Evolutionary conservation across 2,888 invertebrate genomes (phyloP).

Genomic region (Elysia crispata): DNA sequence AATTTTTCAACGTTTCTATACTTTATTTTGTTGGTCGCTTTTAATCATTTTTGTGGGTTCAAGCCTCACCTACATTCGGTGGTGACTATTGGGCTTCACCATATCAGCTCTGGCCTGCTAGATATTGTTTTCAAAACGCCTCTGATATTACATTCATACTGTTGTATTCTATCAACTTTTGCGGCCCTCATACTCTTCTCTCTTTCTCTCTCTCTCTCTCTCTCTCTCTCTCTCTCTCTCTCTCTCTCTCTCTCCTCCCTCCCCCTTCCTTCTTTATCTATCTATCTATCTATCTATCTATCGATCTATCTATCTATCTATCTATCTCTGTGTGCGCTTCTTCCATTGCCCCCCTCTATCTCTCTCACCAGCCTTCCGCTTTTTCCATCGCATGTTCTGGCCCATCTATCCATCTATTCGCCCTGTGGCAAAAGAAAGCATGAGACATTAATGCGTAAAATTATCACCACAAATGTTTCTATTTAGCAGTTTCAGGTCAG

Average conservation of each 20-base stretch:
- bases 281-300: background rate
- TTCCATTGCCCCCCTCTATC: background rate
- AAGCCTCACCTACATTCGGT: no score
- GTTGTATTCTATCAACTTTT: background rate
- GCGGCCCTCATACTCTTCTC: background rate
- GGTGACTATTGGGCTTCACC: no score
- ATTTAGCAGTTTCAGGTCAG: no score
- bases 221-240: background rate
- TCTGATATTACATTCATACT: background rate
- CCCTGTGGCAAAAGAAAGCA: no score
- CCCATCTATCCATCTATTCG: background rate
- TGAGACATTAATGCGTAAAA: no score
- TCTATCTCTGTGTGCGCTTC: background rate
- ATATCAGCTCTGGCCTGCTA: background rate
- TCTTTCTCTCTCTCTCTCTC: conserved; percentile 17
- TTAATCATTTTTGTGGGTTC: no score
- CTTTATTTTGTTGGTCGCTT: no score
- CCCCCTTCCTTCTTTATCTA: no score
- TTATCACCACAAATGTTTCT: no score
- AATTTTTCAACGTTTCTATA: no score
- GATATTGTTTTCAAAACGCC: background rate
- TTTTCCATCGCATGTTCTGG: background rate
- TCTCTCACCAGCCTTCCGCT: background rate
- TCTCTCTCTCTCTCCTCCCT: background rate
- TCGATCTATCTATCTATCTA: background rate